These are phyloP conservation scores for Drosophila diplacantha DNA, from an alignment of 2,888 invertebrate species.

Conservation along the genomic window DNA sequence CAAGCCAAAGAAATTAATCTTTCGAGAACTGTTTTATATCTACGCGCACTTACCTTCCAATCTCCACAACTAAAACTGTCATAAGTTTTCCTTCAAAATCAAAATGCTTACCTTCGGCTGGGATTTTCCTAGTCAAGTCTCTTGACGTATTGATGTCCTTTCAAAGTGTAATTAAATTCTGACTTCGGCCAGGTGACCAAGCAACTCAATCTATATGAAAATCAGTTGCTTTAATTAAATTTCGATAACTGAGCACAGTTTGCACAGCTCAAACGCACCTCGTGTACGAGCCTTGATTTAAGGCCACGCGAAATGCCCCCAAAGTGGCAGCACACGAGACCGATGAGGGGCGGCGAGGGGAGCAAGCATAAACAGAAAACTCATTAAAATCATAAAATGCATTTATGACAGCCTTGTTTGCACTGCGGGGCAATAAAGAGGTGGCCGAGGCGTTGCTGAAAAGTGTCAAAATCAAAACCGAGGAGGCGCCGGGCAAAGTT, in stretches of 20 bases:
- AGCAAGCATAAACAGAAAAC: constrained; percentile 67
- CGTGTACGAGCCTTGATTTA: constrained; percentile 10
- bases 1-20: background rate
- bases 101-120: background rate
- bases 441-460: constrained; percentile 39
- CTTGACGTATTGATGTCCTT: constrained; percentile 13
- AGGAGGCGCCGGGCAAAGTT: constrained; percentile 63
- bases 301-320: constrained; percentile 26
- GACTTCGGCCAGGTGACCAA: constrained; percentile 1
- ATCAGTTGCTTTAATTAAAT: constrained; percentile 24
- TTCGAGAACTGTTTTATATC: background rate
- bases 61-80: background rate
- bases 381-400: constrained; percentile 73
- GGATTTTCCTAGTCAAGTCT: background rate
- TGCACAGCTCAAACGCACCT: constrained; percentile 13
- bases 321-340: constrained; percentile 1
- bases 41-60: background rate
- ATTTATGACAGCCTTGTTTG: constrained; percentile 70
- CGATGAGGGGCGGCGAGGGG: background rate
- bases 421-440: constrained; percentile 62
- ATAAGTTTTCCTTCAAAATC: constrained; percentile 7
- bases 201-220: constrained; percentile 17
- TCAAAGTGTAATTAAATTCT: constrained; percentile 34
- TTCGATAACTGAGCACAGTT: constrained; percentile 25
- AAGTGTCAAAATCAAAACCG: constrained; percentile 70